Conservation (phyloP, 1,140 invertebrate genomes). For the Atta texana region DNA sequence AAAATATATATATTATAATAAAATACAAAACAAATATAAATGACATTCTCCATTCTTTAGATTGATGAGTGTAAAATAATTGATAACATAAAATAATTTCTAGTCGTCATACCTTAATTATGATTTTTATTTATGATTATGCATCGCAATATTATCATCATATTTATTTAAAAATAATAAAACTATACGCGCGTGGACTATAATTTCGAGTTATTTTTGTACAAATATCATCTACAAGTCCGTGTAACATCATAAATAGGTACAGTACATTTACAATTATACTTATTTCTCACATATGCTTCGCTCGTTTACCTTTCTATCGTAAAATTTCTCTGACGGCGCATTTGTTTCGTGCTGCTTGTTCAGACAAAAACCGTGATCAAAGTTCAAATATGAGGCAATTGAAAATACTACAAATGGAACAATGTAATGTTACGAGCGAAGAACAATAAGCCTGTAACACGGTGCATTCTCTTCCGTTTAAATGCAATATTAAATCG, state of each 20-base stretch:
- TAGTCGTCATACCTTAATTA: neutral
- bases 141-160: neutral
- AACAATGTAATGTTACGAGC: constrained; percentile 4
- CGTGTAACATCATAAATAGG: neutral
- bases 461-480: neutral
- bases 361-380: constrained; percentile 25
- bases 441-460: constrained; percentile 49
- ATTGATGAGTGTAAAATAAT: neutral
- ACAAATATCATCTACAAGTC: neutral
- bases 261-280: constrained; percentile 5
- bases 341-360: constrained; percentile 23
- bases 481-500: constrained; percentile 40
- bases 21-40: neutral
- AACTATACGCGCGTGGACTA: neutral
- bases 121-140: neutral
- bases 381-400: constrained; percentile 25
- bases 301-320: neutral
- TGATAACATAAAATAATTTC: neutral
- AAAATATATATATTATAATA: neutral
- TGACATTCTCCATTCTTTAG: neutral
- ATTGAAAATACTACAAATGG: constrained; percentile 50
- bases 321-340: constrained; percentile 41
- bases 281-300: neutral
- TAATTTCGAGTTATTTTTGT: neutral
- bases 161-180: neutral